phyloP scores from a whole-genome alignment of 2,113 vertebrate species.

The Halichoeres trimaculatus region DNA sequence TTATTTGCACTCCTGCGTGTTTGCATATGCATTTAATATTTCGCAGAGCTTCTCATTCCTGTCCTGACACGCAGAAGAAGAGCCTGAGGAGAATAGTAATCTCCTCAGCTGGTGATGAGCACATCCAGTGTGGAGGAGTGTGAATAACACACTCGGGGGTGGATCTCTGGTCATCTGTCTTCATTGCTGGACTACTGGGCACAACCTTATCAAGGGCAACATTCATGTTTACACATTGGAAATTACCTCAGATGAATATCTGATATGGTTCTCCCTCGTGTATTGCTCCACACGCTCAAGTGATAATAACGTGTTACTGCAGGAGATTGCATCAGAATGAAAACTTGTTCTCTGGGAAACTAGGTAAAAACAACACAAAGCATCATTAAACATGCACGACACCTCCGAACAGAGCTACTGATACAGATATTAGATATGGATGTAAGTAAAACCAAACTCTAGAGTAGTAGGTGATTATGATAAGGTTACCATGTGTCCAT shows the following conservation, averaged over 20 bases:
- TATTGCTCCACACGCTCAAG: conserved; percentile 34
- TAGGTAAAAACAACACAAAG: background rate
- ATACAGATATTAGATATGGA: background rate
- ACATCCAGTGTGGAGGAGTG: conserved; percentile 19
- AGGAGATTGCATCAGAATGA: conserved; percentile 33
- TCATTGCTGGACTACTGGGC: conserved; percentile 52
- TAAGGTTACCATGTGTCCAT: background rate
- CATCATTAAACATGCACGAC: background rate
- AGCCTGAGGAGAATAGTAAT: conserved; percentile 59
- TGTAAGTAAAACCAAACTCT: background rate
- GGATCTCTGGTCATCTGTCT: conserved; percentile 64
- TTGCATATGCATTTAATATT: conserved; percentile 53
- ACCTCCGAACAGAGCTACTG: background rate
- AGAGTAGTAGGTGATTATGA: background rate
- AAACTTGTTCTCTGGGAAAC: conserved; percentile 17
- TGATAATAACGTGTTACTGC: conserved; percentile 46
- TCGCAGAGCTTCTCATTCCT: conserved; percentile 14
- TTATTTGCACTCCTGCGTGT: conserved; percentile 25
- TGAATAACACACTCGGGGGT: conserved; percentile 47
- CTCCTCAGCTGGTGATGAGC: conserved; percentile 35
- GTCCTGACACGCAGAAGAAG: conserved; percentile 23
- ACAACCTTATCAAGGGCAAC: conserved; percentile 68
- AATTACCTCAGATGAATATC: conserved; percentile 62
- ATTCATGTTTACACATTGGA: conserved; percentile 69
- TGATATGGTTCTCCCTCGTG: conserved; percentile 47